Evolutionary conservation across 1,140 invertebrate genomes (phyloP).

Genomic region (Temnothorax nylanderi): DNA sequence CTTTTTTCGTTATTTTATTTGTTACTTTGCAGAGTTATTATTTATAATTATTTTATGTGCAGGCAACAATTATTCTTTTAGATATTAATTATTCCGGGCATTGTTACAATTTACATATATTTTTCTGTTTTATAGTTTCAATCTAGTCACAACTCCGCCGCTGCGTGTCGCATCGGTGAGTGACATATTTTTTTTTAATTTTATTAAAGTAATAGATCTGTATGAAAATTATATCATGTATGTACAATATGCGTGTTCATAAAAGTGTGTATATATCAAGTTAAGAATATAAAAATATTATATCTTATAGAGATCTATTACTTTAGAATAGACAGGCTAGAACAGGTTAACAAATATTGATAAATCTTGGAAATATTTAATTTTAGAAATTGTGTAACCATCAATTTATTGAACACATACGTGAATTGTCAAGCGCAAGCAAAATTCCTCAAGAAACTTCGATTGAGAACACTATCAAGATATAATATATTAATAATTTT

Average conservation of each 20-base stretch:
- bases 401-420: neutral
- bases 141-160: neutral
- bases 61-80: neutral
- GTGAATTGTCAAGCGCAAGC: neutral
- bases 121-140: neutral
- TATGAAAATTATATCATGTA: neutral
- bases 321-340: neutral
- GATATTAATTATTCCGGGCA: neutral
- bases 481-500: neutral
- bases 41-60: neutral
- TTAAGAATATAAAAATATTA: neutral
- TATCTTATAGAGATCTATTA: neutral
- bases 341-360: neutral
- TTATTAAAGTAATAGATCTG: neutral
- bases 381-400: neutral
- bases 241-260: neutral
- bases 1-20: neutral
- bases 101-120: conserved; percentile 1
- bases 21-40: neutral
- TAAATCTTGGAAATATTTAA: neutral
- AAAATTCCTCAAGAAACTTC: neutral
- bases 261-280: neutral
- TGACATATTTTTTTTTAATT: neutral
- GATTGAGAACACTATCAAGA: neutral
- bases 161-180: neutral